Percentiles rank a stretch among this genome's conserved stretches.
These are phyloP conservation scores for Hypselothyrea guttata DNA, from an alignment of 2,888 invertebrate species.

Conservation along the genomic window DNA sequence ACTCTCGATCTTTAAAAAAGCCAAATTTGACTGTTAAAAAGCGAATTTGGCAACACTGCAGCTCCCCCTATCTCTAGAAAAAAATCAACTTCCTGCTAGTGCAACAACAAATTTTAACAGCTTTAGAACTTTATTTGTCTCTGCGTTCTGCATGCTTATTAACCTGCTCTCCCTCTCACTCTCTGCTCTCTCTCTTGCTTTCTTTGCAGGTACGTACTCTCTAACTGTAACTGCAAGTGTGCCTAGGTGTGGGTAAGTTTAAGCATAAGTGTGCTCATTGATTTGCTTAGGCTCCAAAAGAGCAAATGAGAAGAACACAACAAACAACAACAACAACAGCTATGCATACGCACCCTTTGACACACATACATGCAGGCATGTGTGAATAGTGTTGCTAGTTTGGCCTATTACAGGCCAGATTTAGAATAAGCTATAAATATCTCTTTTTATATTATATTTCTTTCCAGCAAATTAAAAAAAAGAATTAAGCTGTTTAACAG, in stretches of 20 bases:
- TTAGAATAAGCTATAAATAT: too few species aligned
- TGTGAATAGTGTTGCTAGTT: too few species aligned
- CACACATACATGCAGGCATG: slow-evolving; percentile 4
- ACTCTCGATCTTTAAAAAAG: slow-evolving; percentile 9
- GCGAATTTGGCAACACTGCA: too few species aligned
- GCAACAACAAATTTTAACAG: slow-evolving; percentile 47
- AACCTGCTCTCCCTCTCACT: slow-evolving; percentile 14
- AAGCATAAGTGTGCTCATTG: slow-evolving; percentile 68
- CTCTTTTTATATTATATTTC: too few species aligned
- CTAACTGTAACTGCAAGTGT: slow-evolving; percentile 47
- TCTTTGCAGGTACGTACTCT: slow-evolving; percentile 38
- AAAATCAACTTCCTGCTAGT: slow-evolving; percentile 44
- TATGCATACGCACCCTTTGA: not conserved
- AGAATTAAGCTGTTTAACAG: too few species aligned
- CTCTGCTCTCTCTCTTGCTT: slow-evolving; percentile 6
- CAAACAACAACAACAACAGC: slow-evolving; percentile 22
- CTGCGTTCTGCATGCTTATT: slow-evolving; percentile 41
- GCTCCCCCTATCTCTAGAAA: slow-evolving; percentile 14
- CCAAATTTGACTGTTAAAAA: too few species aligned
- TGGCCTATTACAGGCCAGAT: too few species aligned
- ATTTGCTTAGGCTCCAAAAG: slow-evolving; percentile 53
- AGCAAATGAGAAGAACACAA: not conserved
- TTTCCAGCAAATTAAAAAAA: too few species aligned
- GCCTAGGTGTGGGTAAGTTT: slow-evolving; percentile 23
- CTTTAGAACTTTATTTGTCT: slow-evolving; percentile 58